Evolutionary conservation across 2,888 invertebrate species (phyloP).

Genomic region (Eurytoma californica): DNA sequence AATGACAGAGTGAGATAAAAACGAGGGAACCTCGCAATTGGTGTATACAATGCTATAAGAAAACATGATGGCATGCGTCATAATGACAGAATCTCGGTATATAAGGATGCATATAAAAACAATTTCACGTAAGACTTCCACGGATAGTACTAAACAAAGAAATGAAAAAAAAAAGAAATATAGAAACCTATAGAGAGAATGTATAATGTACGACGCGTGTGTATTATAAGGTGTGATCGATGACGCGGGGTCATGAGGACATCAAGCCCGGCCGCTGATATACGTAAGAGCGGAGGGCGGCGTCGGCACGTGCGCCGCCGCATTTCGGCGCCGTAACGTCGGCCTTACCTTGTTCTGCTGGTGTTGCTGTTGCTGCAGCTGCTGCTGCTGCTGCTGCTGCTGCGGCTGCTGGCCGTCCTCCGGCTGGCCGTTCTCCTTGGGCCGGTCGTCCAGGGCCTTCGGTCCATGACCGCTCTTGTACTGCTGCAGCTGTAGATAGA

Average conservation of each 20-base stretch:
- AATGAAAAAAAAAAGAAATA: slow-evolving; percentile 21
- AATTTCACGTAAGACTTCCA: neutral
- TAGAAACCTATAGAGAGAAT: neutral
- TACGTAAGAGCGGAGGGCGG: neutral
- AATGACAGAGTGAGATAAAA: too few species aligned
- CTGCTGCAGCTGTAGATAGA: slow-evolving; percentile 83
- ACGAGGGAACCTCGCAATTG: too few species aligned
- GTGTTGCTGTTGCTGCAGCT: slow-evolving; percentile 59
- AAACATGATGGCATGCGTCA: slow-evolving; percentile 34
- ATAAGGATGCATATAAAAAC: slow-evolving; percentile 15
- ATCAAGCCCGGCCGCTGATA: neutral
- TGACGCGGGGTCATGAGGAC: slow-evolving; percentile 26
- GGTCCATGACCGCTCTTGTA: slow-evolving; percentile 85
- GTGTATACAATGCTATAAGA: slow-evolving; percentile 16
- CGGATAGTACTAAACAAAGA: slow-evolving; percentile 30
- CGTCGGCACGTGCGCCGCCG: too few species aligned
- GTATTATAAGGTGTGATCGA: slow-evolving; percentile 24
- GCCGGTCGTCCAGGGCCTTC: slow-evolving; percentile 80
- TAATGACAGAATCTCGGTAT: slow-evolving; percentile 19
- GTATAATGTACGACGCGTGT: slow-evolving; percentile 15
- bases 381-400: slow-evolving; percentile 56
- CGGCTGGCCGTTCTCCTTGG: slow-evolving; percentile 88
- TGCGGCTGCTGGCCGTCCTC: slow-evolving; percentile 77
- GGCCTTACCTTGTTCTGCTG: slow-evolving; percentile 75
- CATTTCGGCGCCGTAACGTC: neutral